Percentiles rank a stretch among this genome's conserved stretches.
Evolutionary conservation across 2,888 invertebrate genomes (phyloP).

Genomic region (Eupeodes luniger): DNA sequence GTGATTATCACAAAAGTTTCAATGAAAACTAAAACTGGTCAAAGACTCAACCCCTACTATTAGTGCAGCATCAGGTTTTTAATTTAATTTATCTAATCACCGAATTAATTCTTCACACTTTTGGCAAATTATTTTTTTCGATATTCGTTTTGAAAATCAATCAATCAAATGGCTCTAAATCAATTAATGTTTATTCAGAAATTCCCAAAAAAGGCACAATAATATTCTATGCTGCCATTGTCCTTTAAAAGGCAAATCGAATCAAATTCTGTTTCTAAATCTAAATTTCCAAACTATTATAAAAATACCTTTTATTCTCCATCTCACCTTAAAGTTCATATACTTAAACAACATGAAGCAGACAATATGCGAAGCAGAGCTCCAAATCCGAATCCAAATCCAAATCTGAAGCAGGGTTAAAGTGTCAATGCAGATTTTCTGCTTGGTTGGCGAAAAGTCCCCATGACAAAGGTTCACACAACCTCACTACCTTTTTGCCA

Average conservation of each 20-base stretch:
- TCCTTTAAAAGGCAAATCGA: constrained; percentile 21
- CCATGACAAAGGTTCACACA: constrained; percentile 60
- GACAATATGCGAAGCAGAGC: neutral
- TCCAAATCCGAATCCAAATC: neutral
- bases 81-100: too few species aligned
- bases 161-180: neutral
- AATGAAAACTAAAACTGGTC: too few species aligned
- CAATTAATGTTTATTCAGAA: constrained; percentile 22
- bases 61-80: too few species aligned
- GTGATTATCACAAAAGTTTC: too few species aligned
- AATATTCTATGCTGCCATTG: constrained; percentile 19
- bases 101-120: too few species aligned
- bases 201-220: constrained; percentile 6
- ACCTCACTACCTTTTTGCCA: constrained; percentile 34
- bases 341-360: neutral
- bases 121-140: too few species aligned
- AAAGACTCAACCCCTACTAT: too few species aligned
- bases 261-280: constrained; percentile 44
- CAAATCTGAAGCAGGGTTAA: constrained; percentile 40
- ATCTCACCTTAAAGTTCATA: neutral
- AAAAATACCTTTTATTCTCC: neutral
- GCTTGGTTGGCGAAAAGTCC: constrained; percentile 72
- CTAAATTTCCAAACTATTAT: constrained; percentile 19
- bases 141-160: too few species aligned
- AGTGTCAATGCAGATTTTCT: constrained; percentile 74